Evolutionary conservation across 2,797 vertebrate genomes (phyloP).

Genomic region (Sciaenops ocellatus): DNA sequence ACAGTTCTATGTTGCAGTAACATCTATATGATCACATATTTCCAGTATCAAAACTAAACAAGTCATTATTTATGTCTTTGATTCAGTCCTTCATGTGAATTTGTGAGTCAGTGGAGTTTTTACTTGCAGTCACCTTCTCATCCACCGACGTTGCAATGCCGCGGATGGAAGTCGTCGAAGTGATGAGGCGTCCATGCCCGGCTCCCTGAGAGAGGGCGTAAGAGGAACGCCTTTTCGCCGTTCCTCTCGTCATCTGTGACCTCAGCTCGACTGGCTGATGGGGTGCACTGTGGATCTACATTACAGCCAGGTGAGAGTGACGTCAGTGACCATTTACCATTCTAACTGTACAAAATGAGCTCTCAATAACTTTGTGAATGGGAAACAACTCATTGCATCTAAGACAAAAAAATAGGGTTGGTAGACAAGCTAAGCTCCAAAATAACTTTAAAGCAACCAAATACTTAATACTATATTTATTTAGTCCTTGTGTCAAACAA

Average conservation of each 20-base stretch:
- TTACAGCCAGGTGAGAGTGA: constrained; percentile 20
- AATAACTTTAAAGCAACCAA: neutral
- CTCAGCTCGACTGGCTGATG: constrained; percentile 72
- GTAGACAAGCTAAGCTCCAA: neutral
- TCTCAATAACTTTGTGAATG: neutral
- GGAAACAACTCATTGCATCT: neutral
- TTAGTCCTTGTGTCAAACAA: too few species aligned
- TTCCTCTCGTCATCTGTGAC: constrained; percentile 62
- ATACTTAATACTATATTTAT: neutral
- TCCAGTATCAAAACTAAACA: neutral
- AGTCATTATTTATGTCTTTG: neutral
- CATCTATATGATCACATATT: neutral
- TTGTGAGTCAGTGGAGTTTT: constrained; percentile 10
- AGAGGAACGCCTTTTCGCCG: constrained; percentile 87
- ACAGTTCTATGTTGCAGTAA: neutral
- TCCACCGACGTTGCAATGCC: constrained; percentile 31
- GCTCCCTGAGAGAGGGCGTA: constrained; percentile 89
- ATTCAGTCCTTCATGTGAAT: constrained; percentile 8
- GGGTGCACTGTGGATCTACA: constrained; percentile 78
- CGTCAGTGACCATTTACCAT: neutral
- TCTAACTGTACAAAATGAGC: neutral
- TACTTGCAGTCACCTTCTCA: constrained; percentile 41
- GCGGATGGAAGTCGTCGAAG: constrained; percentile 59
- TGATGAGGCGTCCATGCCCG: constrained; percentile 85
- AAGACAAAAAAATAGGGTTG: neutral